Percentiles rank a stretch among this genome's conserved stretches.
phyloP scores from a whole-genome alignment of 2,888 invertebrate genomes.

The Orthonevra nobilis region DNA sequence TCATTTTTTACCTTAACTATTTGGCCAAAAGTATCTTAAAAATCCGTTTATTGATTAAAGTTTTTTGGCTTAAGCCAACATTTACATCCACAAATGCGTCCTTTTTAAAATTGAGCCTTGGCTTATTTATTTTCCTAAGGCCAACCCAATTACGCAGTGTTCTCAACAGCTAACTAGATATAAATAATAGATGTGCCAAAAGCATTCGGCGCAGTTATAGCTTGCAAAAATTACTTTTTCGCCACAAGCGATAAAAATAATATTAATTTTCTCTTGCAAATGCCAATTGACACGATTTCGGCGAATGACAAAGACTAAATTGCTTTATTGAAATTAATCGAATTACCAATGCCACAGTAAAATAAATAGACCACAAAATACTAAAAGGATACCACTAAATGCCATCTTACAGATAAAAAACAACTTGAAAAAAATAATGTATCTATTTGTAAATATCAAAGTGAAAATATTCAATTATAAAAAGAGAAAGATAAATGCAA shows the following conservation, averaged over 20 bases:
- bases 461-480: conserved; percentile 61
- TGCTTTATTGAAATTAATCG: conserved; percentile 65
- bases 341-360: conserved; percentile 48
- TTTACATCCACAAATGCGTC: too few species aligned
- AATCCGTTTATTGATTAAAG: too few species aligned
- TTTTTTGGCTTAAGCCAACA: too few species aligned
- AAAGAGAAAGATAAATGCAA: conserved; percentile 16
- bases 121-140: too few species aligned
- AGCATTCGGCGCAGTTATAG: conserved; percentile 40
- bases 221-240: conserved; percentile 47
- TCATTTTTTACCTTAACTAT: too few species aligned
- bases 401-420: conserved; percentile 28
- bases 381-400: conserved; percentile 48
- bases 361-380: conserved; percentile 23
- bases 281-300: conserved; percentile 69
- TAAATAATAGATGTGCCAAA: too few species aligned
- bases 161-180: too few species aligned
- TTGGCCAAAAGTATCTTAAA: too few species aligned
- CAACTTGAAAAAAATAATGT: conserved; percentile 18
- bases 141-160: too few species aligned
- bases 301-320: conserved; percentile 60
- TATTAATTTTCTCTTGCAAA: conserved; percentile 59
- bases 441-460: conserved; percentile 39
- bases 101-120: too few species aligned
- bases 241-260: conserved; percentile 61